These are phyloP conservation scores for Cenopis cana DNA, from an alignment of 2,888 invertebrate species.

Conservation along the genomic window DNA sequence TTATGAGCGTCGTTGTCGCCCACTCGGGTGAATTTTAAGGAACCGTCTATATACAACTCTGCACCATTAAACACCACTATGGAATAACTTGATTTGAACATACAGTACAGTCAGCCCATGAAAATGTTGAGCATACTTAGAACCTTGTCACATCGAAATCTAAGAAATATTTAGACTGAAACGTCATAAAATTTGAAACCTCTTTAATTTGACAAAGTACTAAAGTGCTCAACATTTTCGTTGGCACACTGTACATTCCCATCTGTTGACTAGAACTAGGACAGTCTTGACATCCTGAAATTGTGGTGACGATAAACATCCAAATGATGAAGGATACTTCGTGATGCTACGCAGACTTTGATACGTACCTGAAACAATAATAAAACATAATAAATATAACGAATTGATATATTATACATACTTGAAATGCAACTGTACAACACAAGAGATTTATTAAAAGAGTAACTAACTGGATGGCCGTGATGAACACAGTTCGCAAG, in stretches of 20 bases:
- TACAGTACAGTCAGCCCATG: no score
- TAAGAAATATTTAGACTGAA: no score
- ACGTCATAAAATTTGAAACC: no score
- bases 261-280: not conserved
- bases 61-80: not conserved
- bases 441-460: not conserved
- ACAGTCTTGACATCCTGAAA: not conserved
- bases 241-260: not conserved
- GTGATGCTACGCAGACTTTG: no score
- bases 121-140: no score
- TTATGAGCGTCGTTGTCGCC: slow-evolving; percentile 20
- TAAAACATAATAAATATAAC: not conserved
- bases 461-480: not conserved
- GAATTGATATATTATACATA: not conserved
- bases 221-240: no score
- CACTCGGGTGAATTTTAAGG: slow-evolving; percentile 21
- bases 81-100: not conserved
- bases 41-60: not conserved
- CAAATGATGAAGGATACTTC: not conserved
- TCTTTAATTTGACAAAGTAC: no score
- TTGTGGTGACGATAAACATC: not conserved
- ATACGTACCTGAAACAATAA: slow-evolving; percentile 27
- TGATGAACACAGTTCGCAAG: slow-evolving; percentile 13
- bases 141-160: no score
- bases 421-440: not conserved